Conservation (phyloP, 2,888 invertebrate species). For the Leptinotarsa peninsularis region DNA sequence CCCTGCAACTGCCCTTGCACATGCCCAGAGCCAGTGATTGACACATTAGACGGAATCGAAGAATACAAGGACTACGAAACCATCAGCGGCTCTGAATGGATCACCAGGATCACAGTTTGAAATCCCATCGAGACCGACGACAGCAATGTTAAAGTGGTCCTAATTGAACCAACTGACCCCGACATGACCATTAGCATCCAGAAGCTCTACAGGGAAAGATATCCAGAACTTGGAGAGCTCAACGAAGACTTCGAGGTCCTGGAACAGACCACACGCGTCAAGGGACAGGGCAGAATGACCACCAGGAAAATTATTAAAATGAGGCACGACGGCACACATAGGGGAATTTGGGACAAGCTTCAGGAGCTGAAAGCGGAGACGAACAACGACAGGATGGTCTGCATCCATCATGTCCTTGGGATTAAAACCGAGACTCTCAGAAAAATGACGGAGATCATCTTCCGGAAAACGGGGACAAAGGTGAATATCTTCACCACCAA, state of each 20-base stretch:
- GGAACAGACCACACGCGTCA: background rate
- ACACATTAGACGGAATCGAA: too few relatives aligned
- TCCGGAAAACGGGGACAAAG: background rate
- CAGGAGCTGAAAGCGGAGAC: background rate
- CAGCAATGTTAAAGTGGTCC: background rate
- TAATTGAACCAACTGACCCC: background rate
- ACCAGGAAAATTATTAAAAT: background rate
- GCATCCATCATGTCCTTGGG: background rate
- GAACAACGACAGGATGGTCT: background rate
- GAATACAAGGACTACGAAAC: too few relatives aligned
- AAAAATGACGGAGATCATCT: conserved; percentile 19
- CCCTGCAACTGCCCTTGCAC: too few relatives aligned
- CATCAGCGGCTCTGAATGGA: too few relatives aligned
- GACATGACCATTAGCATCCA: background rate
- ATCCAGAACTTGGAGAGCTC: background rate
- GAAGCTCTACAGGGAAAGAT: background rate
- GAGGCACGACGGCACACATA: background rate
- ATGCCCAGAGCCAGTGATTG: too few relatives aligned
- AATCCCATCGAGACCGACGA: background rate
- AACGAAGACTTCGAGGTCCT: background rate
- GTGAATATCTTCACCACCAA: conserved; percentile 22
- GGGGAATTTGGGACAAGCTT: background rate
- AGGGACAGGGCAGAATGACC: background rate
- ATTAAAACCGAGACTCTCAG: background rate
- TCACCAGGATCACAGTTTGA: background rate